These are phyloP conservation scores for Ochropleura plecta DNA, from an alignment of 2,888 invertebrate species.

Conservation along the genomic window DNA sequence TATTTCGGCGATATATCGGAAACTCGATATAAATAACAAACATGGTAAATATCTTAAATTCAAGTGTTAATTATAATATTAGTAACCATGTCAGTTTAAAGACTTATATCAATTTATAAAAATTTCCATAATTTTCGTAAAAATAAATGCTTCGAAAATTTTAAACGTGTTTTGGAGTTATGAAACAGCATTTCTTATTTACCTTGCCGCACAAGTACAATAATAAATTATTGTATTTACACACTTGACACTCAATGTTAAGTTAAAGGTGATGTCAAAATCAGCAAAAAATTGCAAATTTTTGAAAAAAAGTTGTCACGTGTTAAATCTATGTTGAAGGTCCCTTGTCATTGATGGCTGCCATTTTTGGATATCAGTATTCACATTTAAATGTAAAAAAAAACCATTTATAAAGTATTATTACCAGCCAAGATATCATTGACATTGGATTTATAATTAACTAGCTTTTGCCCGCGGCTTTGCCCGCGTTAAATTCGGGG, in stretches of 20 bases:
- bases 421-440: too few species aligned
- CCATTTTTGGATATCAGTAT: not conserved
- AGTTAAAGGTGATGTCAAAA: conserved; percentile 33
- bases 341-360: conserved; percentile 7
- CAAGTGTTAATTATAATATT: too few species aligned
- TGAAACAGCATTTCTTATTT: conserved; percentile 1
- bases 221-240: conserved; percentile 41
- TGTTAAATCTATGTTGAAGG: conserved; percentile 44
- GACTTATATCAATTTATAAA: too few species aligned
- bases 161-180: not conserved
- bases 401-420: not conserved
- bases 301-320: conserved; percentile 11
- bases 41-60: too few species aligned
- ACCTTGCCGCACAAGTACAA: conserved; percentile 7
- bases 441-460: too few species aligned
- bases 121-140: too few species aligned
- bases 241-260: conserved; percentile 27
- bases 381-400: conserved; percentile 8
- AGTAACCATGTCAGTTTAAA: too few species aligned
- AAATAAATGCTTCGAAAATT: not conserved
- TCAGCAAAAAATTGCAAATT: conserved; percentile 40
- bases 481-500: too few species aligned
- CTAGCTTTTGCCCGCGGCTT: too few species aligned
- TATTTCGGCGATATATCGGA: too few species aligned
- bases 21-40: too few species aligned